phyloP scores from a whole-genome alignment of 1,140 invertebrate species.

The Acyrthosiphon pisum region DNA sequence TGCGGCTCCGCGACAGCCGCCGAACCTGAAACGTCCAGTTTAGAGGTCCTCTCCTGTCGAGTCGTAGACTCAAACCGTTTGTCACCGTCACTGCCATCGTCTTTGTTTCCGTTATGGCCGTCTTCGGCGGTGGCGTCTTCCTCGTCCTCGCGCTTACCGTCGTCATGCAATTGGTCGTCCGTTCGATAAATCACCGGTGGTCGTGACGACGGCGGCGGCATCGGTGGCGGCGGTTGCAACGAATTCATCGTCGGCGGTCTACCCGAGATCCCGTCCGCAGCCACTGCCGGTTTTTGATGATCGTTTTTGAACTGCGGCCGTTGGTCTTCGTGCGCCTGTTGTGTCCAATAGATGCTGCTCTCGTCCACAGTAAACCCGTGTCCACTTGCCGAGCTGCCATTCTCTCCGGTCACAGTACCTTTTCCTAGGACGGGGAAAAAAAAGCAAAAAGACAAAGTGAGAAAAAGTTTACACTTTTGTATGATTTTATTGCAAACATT shows the following conservation, averaged over 20 bases:
- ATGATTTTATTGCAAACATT: background rate
- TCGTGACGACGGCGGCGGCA: background rate
- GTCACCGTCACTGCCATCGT: background rate
- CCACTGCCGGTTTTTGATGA: background rate
- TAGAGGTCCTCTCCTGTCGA: too few relatives aligned
- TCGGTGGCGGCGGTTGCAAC: background rate
- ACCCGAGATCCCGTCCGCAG: rapidly evolving
- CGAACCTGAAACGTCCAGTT: too few relatives aligned
- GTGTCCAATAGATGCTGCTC: conserved; percentile 18
- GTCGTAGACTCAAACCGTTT: background rate
- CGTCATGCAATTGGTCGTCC: background rate
- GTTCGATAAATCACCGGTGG: background rate
- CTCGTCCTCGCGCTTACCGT: background rate
- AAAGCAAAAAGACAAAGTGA: background rate
- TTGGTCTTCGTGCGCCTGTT: conserved; percentile 29
- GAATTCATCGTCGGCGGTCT: background rate
- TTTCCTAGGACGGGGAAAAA: background rate
- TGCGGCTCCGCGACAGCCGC: background rate
- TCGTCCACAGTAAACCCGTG: conserved; percentile 14
- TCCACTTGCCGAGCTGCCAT: background rate
- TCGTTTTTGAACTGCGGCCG: conserved; percentile 43
- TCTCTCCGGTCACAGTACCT: background rate
- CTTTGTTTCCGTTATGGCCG: background rate
- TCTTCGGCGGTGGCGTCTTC: background rate
- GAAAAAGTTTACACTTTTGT: background rate